A percentile compares a stretch with the other conserved stretches of the same genome.
phyloP scores from a whole-genome alignment of 92 coral and sea anemone genomes.

The Porites lobata region DNA sequence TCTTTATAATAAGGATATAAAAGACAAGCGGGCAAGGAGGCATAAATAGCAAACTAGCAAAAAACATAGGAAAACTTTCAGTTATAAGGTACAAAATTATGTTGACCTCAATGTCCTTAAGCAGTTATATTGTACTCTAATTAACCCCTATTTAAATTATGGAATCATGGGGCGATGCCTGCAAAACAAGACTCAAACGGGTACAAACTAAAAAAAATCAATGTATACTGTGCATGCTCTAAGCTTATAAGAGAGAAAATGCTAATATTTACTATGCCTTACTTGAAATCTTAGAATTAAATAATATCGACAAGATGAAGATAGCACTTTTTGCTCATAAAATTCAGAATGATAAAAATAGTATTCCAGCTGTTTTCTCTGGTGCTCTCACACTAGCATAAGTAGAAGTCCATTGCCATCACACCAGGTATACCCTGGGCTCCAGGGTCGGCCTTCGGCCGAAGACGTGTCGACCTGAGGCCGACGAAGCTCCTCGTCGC shows the following conservation, averaged over 20 bases:
- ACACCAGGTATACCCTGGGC: no score
- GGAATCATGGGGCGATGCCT: constrained; percentile 54
- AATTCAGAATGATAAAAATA: constrained; percentile 42
- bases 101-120: constrained; percentile 26
- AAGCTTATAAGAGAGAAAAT: constrained; percentile 53
- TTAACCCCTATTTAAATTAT: constrained; percentile 46
- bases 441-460: no score
- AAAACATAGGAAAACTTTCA: constrained; percentile 14
- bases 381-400: no score
- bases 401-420: no score
- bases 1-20: no score
- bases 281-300: constrained; percentile 49
- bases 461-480: no score
- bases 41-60: not conserved
- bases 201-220: constrained; percentile 50
- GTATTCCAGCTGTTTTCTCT: constrained; percentile 1
- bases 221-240: constrained; percentile 46
- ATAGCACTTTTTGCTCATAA: constrained; percentile 44
- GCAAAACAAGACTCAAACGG: constrained; percentile 27
- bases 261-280: constrained; percentile 43
- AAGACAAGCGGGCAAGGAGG: no score
- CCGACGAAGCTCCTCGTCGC: no score
- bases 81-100: constrained; percentile 35
- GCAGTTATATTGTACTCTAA: constrained; percentile 37
- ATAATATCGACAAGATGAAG: constrained; percentile 54